Base-by-base conservation (phyloP, 2,113 vertebrate genomes). In the Macrotus californicus region DNA sequence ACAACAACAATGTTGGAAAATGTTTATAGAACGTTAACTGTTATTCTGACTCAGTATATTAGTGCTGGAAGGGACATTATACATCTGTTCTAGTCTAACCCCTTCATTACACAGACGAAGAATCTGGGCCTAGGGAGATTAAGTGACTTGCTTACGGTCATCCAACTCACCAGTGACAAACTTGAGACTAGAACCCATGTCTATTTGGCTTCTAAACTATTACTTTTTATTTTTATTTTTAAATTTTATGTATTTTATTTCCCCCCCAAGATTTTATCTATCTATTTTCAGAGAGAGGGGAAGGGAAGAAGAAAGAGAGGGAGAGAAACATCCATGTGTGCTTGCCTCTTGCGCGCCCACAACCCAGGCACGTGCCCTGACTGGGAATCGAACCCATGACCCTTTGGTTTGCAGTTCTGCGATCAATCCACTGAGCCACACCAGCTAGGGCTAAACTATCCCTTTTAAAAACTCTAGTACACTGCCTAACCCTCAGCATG, bases 1-100 rank as follows among this genome's bases (percentile, higher is more conserved):
- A 69, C 18, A 66, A 16, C 64, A 69, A 80, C n/a, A n/a, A n/a
- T n/a, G n/a, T n/a, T n/a, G n/a, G n/a, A n/a, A n/a, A n/a, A n/a
- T n/a, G n/a, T n/a, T n/a, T n/a, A n/a, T 50, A 83, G 46, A 79
- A 82, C 26, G 56, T 77, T 77, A 73, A 72, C 54, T 69, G 54
- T 86, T 87, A 69, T 69, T 94, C 73, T 87, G 89, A 91, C 61
- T 95, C 34, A 67, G 52, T 41, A 41, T 54, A 85, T 85, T 50
- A 18, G 7, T 41, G 52, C 24, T 56, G 11, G 70, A 87, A 90
- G 39, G 52, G 69, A 76, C 54, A 22, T 64, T 82, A 75, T 43
- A 54, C 13, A 73, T 31, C 29, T 64, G 56, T 75, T 92, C 48
- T 39, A 75, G 16, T 91, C 52, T 77, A 94, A 67, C 52, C 26